Evolutionary conservation across 2,888 invertebrate species (phyloP).

Genomic region (Oscheius onirici): DNA sequence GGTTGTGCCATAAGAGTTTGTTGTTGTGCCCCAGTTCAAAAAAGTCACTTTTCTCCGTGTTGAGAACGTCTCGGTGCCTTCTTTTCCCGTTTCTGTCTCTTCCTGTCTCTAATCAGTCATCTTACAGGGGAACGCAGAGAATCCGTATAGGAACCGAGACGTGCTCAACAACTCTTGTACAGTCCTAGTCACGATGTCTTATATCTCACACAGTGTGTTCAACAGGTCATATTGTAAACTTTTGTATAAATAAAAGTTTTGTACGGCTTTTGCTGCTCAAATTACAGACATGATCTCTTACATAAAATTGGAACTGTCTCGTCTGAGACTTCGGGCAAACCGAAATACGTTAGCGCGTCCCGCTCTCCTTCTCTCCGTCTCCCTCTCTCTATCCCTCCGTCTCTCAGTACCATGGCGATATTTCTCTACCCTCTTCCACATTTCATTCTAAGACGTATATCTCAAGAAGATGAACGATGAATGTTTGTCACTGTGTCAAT

Average conservation of each 20-base stretch:
- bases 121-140: slow-evolving; percentile 20
- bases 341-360: no score
- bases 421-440: no score
- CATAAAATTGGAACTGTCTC: no score
- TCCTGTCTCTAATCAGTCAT: not conserved
- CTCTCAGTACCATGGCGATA: no score
- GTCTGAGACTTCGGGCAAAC: no score
- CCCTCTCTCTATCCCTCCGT: no score
- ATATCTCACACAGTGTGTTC: slow-evolving; percentile 11
- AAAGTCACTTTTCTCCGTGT: not conserved
- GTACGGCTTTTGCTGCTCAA: not conserved
- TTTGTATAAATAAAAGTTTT: not conserved
- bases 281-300: no score
- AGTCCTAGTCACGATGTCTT: slow-evolving; percentile 19
- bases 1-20: slow-evolving; percentile 14
- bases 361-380: no score
- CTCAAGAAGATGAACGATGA: no score
- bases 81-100: not conserved
- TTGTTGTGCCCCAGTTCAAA: slow-evolving; percentile 7
- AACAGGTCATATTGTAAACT: not conserved
- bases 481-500: no score
- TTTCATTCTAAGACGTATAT: no score
- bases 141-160: slow-evolving; percentile 32
- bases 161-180: slow-evolving; percentile 25
- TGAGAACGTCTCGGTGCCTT: slow-evolving; percentile 19